These are phyloP conservation scores for Emmelina monodactyla DNA, from an alignment of 2,888 invertebrate genomes.

Conservation along the genomic window DNA sequence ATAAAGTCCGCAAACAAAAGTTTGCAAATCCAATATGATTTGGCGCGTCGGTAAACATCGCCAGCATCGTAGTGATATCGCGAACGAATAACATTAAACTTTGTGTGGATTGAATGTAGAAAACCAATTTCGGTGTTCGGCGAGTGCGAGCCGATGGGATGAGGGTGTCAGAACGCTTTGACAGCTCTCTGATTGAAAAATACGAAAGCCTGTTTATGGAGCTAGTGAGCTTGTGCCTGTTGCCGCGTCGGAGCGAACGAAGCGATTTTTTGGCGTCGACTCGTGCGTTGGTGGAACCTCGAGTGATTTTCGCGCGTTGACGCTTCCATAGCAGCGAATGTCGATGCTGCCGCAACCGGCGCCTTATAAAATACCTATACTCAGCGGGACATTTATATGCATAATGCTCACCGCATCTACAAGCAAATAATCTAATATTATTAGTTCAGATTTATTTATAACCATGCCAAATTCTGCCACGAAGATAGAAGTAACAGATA, in stretches of 20 bases:
- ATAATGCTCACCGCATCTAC: too few relatives aligned
- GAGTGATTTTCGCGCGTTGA: too few relatives aligned
- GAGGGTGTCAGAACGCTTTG: slow-evolving; percentile 70
- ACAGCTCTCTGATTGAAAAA: slow-evolving; percentile 72
- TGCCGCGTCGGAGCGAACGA: not conserved
- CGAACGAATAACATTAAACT: slow-evolving; percentile 68
- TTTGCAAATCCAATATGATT: slow-evolving; percentile 68
- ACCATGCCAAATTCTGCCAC: too few relatives aligned
- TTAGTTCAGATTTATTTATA: too few relatives aligned
- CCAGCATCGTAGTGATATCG: slow-evolving; percentile 66
- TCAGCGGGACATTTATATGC: too few relatives aligned
- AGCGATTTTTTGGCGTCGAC: too few relatives aligned
- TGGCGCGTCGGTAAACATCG: slow-evolving; percentile 66
- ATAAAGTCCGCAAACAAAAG: slow-evolving; percentile 66
- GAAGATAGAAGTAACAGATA: too few relatives aligned
- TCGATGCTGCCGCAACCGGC: too few relatives aligned
- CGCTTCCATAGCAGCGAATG: too few relatives aligned
- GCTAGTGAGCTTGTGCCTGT: slow-evolving; percentile 36
- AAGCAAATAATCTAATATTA: too few relatives aligned
- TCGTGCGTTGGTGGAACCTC: too few relatives aligned
- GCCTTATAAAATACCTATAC: too few relatives aligned
- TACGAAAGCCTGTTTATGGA: slow-evolving; percentile 68
- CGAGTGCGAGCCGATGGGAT: slow-evolving; percentile 67
- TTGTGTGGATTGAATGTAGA: slow-evolving; percentile 68
- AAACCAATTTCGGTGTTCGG: slow-evolving; percentile 67